Base-by-base conservation (phyloP, 2,888 invertebrate genomes). In the Lepeophtheirus nordmannii region DNA sequence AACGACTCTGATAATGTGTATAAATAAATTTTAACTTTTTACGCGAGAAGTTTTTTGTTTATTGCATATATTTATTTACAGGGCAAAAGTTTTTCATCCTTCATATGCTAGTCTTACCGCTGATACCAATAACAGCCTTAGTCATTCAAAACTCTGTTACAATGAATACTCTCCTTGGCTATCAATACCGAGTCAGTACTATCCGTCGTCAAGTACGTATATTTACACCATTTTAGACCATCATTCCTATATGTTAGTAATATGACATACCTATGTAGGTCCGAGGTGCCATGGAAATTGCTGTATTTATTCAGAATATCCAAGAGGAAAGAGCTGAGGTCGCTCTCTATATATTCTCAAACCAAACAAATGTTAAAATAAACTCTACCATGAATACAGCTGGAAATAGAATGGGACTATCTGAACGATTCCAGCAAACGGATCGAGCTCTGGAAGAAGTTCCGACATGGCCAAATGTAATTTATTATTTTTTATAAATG, bases 61-160 rank as follows among this genome's bases (percentile, higher is more conserved):
- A 30, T n/a, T n/a, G n/a, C n/a, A n/a, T 41, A 11, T 41, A 14
- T 46, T 17, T n/a, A n/a, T 8, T 8, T 8, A n/a, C 8, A 46
- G 58, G 58, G 5, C 58, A 58, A 58, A 58, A 58, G 23, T 58
- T 58, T 58, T 58, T 58, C 58, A 58, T 58, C 58, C 58, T 58
- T 58, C 58, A 58, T 22, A 58, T 58, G 58, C 23, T 58, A 14
- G 58, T 58, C 9, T 10, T 58, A 20, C 58, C 58, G 5, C 58
- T 58, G 5, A 58, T 58, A 14, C 58, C 58, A 12, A 58, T 58
- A 3, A 58, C 58, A 17, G 58, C 58, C 20, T 20, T 58, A n/a
- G 58, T 58, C 23, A 58, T 58, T 23, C 58, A 58, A 23, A 58
- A 58, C 22, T 22, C 22, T 22, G 58, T 58, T 22, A 58, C 58